phyloP scores from a whole-genome alignment of 1,140 invertebrate species.

The Paramacrobiotus metropolitanus region DNA sequence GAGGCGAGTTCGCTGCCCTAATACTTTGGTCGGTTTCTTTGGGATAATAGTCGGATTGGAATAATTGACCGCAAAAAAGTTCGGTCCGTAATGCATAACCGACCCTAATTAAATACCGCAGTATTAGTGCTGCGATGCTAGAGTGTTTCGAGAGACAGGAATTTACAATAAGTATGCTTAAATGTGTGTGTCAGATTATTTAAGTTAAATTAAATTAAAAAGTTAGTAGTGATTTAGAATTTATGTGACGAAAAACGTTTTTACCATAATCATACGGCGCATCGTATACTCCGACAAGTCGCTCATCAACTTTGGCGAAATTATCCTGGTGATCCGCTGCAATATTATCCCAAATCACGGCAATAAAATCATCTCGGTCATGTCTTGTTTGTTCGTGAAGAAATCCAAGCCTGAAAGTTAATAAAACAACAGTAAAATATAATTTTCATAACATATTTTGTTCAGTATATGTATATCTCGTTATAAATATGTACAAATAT shows the following conservation, averaged over 20 bases:
- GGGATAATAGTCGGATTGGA: constrained; percentile 9
- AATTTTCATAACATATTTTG: no score
- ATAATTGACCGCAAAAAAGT: constrained; percentile 13
- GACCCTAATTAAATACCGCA: no score
- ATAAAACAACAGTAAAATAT: no score
- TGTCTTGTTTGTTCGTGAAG: constrained; percentile 18
- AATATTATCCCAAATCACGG: constrained; percentile 16
- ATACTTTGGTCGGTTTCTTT: constrained; percentile 4
- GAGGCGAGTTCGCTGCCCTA: background rate
- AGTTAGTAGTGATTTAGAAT: no score
- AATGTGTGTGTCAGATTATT: no score
- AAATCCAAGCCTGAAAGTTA: constrained; percentile 21
- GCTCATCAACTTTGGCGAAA: constrained; percentile 13
- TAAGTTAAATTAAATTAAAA: no score
- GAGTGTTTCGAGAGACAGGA: no score
- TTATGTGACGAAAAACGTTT: no score
- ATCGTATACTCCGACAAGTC: constrained; percentile 11
- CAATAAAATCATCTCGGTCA: constrained; percentile 17
- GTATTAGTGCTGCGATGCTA: no score
- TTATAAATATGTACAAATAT: no score
- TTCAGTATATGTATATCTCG: no score
- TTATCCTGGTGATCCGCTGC: constrained; percentile 10
- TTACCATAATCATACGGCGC: constrained; percentile 14
- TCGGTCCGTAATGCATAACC: constrained; percentile 13
- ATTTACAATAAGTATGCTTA: no score